Evolutionary conservation across 2,113 vertebrate species (phyloP), one percentile per base, ranked within the genome.

Genomic region (Peromyscus leucopus): DNA sequence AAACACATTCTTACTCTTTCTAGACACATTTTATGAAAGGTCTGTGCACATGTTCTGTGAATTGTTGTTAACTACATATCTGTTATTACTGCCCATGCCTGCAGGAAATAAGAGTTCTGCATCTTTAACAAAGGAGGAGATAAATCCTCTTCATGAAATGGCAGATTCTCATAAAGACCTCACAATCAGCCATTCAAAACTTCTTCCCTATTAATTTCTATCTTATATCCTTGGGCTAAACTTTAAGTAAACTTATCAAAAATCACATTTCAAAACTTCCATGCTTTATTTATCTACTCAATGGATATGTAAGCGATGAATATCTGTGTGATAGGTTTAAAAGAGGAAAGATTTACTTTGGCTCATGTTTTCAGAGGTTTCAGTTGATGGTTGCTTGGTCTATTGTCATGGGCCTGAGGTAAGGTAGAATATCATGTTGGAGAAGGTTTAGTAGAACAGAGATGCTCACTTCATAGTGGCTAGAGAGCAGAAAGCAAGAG

Each of bases 171-270:
- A 69, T 59, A 51, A 93, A 94, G 74, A 16, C 0, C 36, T 69
- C 31, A 57, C 6, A 88, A 36, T 7, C 31, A 92, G 63, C 76
- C 26, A 80, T 79, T 61, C 33, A 80, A 90, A 87, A 91, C 90
- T 69, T 1, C 85, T 67, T 79, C 24, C 16, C 19, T 79, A 26
- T 92, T 33, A 83, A 39, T 87, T 51, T 84, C 39, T 1, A 75
- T 46, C 12, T 71, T 9, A 88, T 55, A 63, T 72, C 8, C n/a
- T 78, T 51, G 28, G 63, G 21, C 17, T 36, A 71, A 71, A 16
- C 9, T 94, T 83, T 95, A 31, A 79, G 88, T 87, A 57, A 51
- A 88, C 21, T 89, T 84, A n/a, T 12, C 59, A 93, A 79, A 93
- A 78, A 65, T 76, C 78, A 71, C 24, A 78, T 63, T 51, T 86